Conservation (phyloP, 1,140 invertebrate genomes). For the Listronotus bonariensis region DNA sequence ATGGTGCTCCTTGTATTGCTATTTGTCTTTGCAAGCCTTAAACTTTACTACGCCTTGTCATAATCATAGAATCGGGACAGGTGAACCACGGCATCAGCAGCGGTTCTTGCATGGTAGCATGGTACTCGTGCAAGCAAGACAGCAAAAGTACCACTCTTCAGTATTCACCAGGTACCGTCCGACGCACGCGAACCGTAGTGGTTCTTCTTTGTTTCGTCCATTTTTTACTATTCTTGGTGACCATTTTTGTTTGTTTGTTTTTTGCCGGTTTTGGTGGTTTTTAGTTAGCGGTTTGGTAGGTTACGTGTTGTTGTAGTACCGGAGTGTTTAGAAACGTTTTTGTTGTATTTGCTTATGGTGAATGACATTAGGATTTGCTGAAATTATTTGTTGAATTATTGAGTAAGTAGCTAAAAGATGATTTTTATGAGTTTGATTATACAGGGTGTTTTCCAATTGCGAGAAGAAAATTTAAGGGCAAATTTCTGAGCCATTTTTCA, state of each 20-base stretch:
- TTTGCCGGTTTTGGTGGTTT: slow-evolving; percentile 17
- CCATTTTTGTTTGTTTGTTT: slow-evolving; percentile 10
- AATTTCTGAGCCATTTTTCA: too few species aligned
- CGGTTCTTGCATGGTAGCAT: slow-evolving; percentile 18
- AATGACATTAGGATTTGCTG: slow-evolving; percentile 12
- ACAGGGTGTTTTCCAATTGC: too few species aligned
- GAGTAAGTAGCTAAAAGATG: too few species aligned
- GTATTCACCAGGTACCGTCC: slow-evolving; percentile 7
- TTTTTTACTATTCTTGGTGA: slow-evolving; percentile 12
- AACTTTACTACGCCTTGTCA: slow-evolving; percentile 6
- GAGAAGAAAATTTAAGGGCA: too few species aligned
- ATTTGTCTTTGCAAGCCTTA: background rate
- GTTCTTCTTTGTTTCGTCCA: slow-evolving; percentile 22
- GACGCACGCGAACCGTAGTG: slow-evolving; percentile 8
- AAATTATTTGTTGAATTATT: too few species aligned
- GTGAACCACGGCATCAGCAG: slow-evolving; percentile 22
- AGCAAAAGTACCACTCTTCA: slow-evolving; percentile 19
- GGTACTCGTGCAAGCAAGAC: slow-evolving; percentile 1
- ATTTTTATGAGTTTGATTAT: too few species aligned
- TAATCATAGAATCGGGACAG: slow-evolving; percentile 23
- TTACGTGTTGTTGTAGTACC: slow-evolving; percentile 5
- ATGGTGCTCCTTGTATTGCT: too few species aligned
- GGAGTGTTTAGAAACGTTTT: background rate
- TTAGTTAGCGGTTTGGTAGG: slow-evolving; percentile 11
- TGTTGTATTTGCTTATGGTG: slow-evolving; percentile 2